Evolutionary conservation across 1,140 invertebrate species (phyloP), one percentile per base, ranked within the genome.

Genomic region (Sminthurides bifidus): DNA sequence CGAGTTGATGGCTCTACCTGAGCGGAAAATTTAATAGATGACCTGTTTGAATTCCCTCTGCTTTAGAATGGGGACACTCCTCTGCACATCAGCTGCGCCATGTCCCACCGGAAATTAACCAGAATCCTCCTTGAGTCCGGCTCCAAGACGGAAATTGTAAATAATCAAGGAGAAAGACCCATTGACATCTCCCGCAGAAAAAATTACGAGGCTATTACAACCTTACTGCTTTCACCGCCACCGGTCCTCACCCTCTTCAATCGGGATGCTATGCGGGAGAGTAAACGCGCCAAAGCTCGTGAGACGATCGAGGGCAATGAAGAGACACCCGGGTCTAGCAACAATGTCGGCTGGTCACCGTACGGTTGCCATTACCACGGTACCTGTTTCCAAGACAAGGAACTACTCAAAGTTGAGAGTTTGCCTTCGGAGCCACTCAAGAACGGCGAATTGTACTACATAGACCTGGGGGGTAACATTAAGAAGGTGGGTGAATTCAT

Each of bases 381-480:
- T 69, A 78, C 81, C 1, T 81, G 80, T 69, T 35, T 49, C 30
- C 46, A 30, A 12, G 31, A 31, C 3, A 49, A 49, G 17, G 46
- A 49, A 4, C 15, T 33, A 21, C 46, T 49, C 10, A 30, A 85
- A 63, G 69, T 91, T 52, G 84, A 89, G 69, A 85, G 85, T 10
- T 70, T 92, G 54, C 88, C 89, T 35, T 77, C 82, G 64, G 87
- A 91, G 69, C 87, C 88, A 0, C 72, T 94, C 1, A 80, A 80
- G 60, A 81, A 83, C 61, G 92, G 92, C 17, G 88, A 93, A 69
- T 90, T 95, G 67, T 95, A 95, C 71, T 97, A 85, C 71, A 75
- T 93, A 50, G 92, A 96, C 70, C 74, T 97, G 51, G 90, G 89
- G n/a, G 92, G 92, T 2, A 93, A 95, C 68, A 92, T 97, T 51